phyloP scores from a whole-genome alignment of 2,113 vertebrate species.

The Channa argus region DNA sequence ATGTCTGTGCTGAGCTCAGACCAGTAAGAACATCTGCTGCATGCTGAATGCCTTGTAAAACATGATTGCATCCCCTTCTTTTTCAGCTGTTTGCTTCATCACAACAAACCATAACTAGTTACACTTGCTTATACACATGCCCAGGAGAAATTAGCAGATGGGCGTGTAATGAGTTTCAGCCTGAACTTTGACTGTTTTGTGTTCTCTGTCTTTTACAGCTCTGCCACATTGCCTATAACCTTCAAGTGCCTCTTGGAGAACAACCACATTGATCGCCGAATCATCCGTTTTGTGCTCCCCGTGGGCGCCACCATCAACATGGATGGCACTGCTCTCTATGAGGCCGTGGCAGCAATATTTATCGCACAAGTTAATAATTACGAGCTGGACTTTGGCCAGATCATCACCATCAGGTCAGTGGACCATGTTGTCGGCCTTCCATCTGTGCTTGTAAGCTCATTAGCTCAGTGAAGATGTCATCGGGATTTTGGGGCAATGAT shows the following conservation, averaged over 20 bases:
- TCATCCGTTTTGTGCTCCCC: conserved; percentile 95
- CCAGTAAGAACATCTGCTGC: conserved; percentile 18
- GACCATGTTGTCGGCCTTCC: neutral
- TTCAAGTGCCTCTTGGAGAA: conserved; percentile 99
- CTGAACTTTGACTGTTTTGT: neutral
- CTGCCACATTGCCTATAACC: conserved; percentile 97
- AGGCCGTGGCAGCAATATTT: conserved; percentile 96
- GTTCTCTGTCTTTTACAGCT: conserved; percentile 79
- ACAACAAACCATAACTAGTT: neutral
- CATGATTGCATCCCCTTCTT: neutral
- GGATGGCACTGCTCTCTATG: conserved; percentile 95
- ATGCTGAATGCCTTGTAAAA: conserved; percentile 1
- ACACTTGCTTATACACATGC: neutral
- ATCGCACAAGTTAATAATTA: conserved; percentile 99
- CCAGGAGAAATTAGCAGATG: neutral
- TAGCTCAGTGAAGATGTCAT: conserved; percentile 3
- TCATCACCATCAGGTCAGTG: conserved; percentile 95
- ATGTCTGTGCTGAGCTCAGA: conserved; percentile 10
- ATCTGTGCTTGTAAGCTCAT: conserved; percentile 46
- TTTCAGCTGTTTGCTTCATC: neutral
- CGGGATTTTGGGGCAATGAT: conserved; percentile 20
- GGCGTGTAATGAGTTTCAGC: neutral
- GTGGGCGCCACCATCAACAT: conserved; percentile 98
- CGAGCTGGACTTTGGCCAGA: conserved; percentile 96
- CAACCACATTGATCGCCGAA: conserved; percentile 95